phyloP scores from a whole-genome alignment of 2,888 invertebrate species.

The Callyntrura sp. region DNA sequence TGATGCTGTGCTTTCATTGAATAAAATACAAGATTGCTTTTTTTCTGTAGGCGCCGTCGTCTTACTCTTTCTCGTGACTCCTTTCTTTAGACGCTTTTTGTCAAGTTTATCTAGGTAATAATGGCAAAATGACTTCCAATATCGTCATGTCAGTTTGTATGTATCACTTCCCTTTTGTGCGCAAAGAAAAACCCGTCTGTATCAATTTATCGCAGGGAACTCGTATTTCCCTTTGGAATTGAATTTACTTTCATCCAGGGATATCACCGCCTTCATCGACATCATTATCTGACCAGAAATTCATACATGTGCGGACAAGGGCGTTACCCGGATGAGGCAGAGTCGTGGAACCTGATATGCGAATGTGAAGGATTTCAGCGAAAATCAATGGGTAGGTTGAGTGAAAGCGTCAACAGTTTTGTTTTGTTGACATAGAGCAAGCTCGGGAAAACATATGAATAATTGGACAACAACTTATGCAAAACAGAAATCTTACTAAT shows the following conservation, averaged over 20 bases:
- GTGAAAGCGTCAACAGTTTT: too few species aligned
- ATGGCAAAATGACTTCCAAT: constrained; percentile 42
- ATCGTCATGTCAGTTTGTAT: constrained; percentile 36
- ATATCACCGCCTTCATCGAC: not conserved
- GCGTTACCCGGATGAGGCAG: too few species aligned
- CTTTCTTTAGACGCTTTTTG: too few species aligned
- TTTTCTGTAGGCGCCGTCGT: too few species aligned
- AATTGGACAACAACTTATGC: too few species aligned
- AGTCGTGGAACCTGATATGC: too few species aligned
- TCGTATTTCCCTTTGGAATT: constrained; percentile 20
- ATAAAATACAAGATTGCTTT: constrained; percentile 39
- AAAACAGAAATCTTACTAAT: too few species aligned
- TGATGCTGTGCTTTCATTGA: not conserved
- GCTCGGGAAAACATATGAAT: too few species aligned
- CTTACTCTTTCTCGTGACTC: not conserved
- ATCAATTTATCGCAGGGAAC: constrained; percentile 38
- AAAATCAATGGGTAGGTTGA: too few species aligned
- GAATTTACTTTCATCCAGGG: not conserved
- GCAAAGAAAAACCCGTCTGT: not conserved
- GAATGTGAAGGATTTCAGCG: too few species aligned
- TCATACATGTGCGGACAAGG: not conserved
- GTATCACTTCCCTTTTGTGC: constrained; percentile 1
- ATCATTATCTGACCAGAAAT: not conserved
- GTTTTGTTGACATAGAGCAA: too few species aligned
- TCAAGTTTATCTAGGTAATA: constrained; percentile 38